Percentiles rank a stretch among this genome's conserved stretches.
These are phyloP conservation scores for Dipodomys merriami DNA, from an alignment of 2,113 vertebrate species.

Conservation along the genomic window DNA sequence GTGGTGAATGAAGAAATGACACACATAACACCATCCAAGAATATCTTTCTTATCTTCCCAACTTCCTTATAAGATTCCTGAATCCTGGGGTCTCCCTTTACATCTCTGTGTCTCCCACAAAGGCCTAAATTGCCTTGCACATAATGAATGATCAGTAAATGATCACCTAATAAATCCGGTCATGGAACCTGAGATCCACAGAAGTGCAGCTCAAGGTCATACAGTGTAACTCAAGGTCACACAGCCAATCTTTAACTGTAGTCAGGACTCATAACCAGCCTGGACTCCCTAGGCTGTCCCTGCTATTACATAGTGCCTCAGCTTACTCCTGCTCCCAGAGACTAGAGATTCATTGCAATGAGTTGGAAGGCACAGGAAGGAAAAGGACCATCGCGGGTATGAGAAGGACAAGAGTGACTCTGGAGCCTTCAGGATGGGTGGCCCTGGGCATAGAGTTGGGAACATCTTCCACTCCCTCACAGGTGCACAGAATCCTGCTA, in stretches of 20 bases:
- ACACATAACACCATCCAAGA: not conserved
- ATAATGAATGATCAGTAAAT: not conserved
- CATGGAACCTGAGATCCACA: not conserved
- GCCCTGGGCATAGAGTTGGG: not conserved
- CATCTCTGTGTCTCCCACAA: not conserved
- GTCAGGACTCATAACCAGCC: not conserved
- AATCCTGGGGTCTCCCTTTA: not conserved
- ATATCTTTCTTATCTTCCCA: not conserved
- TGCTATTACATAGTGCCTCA: not conserved
- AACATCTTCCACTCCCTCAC: not conserved
- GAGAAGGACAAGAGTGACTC: not conserved
- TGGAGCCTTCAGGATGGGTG: not conserved
- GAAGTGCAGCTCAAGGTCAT: slow-evolving; percentile 1
- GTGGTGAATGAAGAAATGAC: not conserved
- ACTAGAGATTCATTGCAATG: not conserved
- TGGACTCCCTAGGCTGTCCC: not conserved
- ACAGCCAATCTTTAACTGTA: not conserved
- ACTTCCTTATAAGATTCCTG: not conserved
- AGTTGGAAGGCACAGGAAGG: not conserved
- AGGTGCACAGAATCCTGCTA: not conserved
- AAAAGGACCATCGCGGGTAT: not conserved
- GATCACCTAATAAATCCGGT: not conserved
- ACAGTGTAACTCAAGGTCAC: not conserved
- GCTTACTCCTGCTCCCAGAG: not conserved
- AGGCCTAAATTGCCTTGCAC: not conserved